Base-by-base conservation (phyloP, 2,113 vertebrate species). In the Anser cygnoides region DNA sequence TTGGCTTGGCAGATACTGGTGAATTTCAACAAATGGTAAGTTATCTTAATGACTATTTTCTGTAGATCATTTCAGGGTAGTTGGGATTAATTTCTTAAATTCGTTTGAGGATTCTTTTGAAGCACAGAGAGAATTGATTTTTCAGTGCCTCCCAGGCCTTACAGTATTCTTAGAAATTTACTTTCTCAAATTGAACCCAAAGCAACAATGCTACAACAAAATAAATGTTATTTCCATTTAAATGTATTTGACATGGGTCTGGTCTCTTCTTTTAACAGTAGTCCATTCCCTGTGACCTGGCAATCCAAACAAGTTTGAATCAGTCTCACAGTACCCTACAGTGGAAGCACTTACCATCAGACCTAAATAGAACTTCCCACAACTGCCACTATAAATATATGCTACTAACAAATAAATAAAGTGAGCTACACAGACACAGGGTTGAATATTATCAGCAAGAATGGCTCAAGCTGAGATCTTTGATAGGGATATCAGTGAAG, bases 101-200 rank as follows among this genome's bases (percentile, higher is more conserved):
- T 87, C 54, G 93, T 94, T 58, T 86, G 88, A 97, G 50, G 28
- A 63, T 93, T 93, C 80, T 90, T 92, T 86, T 93, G 55, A 89
- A 95, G 70, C 68, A 66, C 41, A 82, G 4, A 84, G 63, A 94
- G 90, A 91, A 91, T 75, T 63, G 77, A 95, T 94, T 96, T 95
- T 96, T 58, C 12, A 84, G 63, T 81, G 71, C 63, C 62, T 92
- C n/a, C 61, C 75, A 90, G 63, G 83, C 71, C 41, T 94, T 72
- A 68, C 19, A 87, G 57, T 87, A 59, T 14, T 96, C 59, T 72
- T 41, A 88, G 55, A 95, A 61, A 84, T 81, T 82, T 95, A 67
- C 71, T 94, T 90, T 84, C 35, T 95, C 70, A 84, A 89, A 76
- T 16, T 67, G 57, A 65, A 92, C 43, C 25, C 41, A 80, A 94